phyloP scores from a whole-genome alignment of 1,140 invertebrate genomes.

The Littorina saxatilis region DNA sequence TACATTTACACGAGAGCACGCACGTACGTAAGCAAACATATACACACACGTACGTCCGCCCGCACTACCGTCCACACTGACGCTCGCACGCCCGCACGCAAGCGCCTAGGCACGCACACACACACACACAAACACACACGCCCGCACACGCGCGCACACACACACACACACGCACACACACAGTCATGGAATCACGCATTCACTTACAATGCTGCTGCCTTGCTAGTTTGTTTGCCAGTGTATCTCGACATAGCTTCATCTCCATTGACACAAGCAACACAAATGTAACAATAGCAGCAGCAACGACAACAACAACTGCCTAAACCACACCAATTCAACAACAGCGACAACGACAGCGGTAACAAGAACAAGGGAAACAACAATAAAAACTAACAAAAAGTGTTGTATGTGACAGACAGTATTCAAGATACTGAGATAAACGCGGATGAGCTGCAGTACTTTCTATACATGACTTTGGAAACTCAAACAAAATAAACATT shows the following conservation, averaged over 20 bases:
- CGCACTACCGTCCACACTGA: background rate
- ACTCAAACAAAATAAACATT: no score
- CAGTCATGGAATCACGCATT: background rate
- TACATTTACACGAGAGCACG: background rate
- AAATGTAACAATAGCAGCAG: no score
- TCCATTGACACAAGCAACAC: no score
- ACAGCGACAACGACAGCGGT: background rate
- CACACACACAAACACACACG: no score
- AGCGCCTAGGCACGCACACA: no score
- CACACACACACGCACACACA: background rate
- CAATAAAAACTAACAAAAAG: no score
- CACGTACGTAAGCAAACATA: background rate
- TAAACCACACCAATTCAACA: background rate
- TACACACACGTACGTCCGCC: background rate
- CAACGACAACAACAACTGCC: no score
- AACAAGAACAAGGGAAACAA: background rate
- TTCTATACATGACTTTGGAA: no score
- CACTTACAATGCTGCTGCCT: background rate
- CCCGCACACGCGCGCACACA: background rate
- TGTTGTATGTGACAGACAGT: no score
- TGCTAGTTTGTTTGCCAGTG: background rate
- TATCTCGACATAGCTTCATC: background rate
- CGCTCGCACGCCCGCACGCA: background rate
- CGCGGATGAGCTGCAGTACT: no score
- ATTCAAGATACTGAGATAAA: no score